phyloP scores from a whole-genome alignment of 2,113 vertebrate species.

The Excalfactoria chinensis region DNA sequence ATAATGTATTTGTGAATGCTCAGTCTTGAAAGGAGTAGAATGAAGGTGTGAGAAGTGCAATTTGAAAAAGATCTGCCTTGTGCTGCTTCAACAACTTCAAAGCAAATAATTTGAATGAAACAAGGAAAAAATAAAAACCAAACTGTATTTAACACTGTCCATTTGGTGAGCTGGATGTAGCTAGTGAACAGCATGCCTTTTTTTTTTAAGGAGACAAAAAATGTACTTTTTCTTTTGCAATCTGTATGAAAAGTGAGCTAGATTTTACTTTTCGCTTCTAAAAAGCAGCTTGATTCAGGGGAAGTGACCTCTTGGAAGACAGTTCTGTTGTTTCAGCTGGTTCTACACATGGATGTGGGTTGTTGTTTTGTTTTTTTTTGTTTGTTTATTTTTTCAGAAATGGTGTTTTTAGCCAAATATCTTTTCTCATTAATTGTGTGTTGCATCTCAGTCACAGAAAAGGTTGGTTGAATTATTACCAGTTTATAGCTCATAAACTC shows the following conservation, averaged over 20 bases:
- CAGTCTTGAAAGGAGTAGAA: background rate
- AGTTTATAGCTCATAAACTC: background rate
- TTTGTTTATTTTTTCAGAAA: background rate
- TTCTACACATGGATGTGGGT: background rate
- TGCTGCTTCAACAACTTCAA: background rate
- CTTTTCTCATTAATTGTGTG: background rate
- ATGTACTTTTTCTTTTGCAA: background rate
- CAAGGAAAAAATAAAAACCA: background rate
- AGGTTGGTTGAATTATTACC: background rate
- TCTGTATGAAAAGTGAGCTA: background rate
- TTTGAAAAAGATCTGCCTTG: background rate
- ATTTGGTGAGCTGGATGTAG: background rate
- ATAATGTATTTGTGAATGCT: background rate
- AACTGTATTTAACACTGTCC: background rate
- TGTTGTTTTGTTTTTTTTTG: no score
- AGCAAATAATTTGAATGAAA: background rate
- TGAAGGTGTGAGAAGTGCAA: background rate
- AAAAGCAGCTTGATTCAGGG: background rate
- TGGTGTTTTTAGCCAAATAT: background rate
- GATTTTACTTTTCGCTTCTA: background rate
- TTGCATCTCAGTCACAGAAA: background rate
- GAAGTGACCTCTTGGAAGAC: background rate
- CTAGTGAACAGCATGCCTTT: background rate
- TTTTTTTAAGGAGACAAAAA: background rate
- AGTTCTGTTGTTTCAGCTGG: background rate